Evolutionary conservation across 2,888 invertebrate species (phyloP), one percentile per base, ranked within the genome.

Genomic region (Eumacrocentrus americanus): DNA sequence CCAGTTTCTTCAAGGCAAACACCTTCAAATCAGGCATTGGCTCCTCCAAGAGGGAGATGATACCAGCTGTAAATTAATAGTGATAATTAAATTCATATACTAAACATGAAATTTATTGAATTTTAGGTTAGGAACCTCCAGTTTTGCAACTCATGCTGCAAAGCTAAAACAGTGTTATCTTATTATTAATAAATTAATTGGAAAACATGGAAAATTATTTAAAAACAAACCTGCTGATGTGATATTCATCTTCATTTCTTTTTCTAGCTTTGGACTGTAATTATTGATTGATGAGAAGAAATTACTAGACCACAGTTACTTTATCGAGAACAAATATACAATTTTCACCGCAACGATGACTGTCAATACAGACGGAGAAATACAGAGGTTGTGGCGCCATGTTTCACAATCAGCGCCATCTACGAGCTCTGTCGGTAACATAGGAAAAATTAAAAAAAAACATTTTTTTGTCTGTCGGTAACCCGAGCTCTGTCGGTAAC

Each of bases 41-140:
- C 82, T 98, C 98, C 81, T 98, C 96, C 70, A 98, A 85, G 73
- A 98, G 89, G 83, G 97, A 94, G 78, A 98, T 93, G 69, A 98
- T 94, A 81, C 97, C 97, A 78, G 95, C 95, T 87, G 76, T 25
- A 73, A 74, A 57, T 48, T 34, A 53, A 38, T 20, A 20, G 44
- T 40, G n/a, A 47, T 29, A 11, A 29, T 44, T 40, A 50, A 35
- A n/a, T 35, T 44, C 20, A 46, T 48, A 54, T 46, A 35, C 4
- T 25, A 22, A 51, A 40, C 6, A 35, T 7, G 1, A 35, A 7
- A 56, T 22, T 29, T 22, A 34, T 12, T n/a, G n/a, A n/a, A n/a
- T 6, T 58, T 64, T 35, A 72, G 78, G 77, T 78, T 78, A 77
- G 67, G 76, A 55, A 44, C 38, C 34, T 54, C 69, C 64, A 29